Conservation (phyloP, 2,797 vertebrate species). For the Darevskia mixta region DNA sequence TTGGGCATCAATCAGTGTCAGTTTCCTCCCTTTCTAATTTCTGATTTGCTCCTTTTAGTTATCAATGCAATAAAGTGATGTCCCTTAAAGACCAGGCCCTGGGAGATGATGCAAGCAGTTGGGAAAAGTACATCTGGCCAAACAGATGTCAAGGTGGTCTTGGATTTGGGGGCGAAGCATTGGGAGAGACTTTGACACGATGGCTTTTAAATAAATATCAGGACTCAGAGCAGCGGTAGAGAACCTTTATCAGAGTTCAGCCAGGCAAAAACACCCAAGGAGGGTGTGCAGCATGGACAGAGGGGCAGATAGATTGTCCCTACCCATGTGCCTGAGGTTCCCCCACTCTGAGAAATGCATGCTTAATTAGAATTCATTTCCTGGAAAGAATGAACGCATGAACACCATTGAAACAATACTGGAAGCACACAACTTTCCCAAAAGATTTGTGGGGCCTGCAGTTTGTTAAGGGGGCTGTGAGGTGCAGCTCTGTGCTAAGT, state of each 20-base stretch:
- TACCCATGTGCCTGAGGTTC: too few species aligned
- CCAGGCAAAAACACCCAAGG: too few species aligned
- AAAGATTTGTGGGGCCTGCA: too few species aligned
- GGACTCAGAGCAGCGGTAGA: not conserved
- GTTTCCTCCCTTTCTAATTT: constrained; percentile 82
- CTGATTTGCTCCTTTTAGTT: constrained; percentile 85
- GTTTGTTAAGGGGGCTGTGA: too few species aligned
- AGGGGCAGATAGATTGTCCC: too few species aligned
- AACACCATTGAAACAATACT: too few species aligned
- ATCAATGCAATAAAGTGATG: constrained; percentile 73
- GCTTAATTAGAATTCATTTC: not conserved
- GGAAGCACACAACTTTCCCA: too few species aligned
- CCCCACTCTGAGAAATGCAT: not conserved
- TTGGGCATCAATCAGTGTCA: constrained; percentile 96
- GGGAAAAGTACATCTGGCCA: constrained; percentile 50
- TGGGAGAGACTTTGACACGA: not conserved
- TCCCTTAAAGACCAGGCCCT: constrained; percentile 72
- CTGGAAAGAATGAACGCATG: too few species aligned
- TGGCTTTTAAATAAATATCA: not conserved
- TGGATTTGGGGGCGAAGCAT: constrained; percentile 20
- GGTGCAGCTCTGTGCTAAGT: not conserved
- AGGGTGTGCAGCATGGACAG: too few species aligned
- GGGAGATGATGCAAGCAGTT: constrained; percentile 61
- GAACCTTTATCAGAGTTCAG: not conserved
- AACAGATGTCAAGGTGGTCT: constrained; percentile 26